phyloP scores from a whole-genome alignment of 2,113 vertebrate species.

The Speoplatyrhinus poulsoni region DNA sequence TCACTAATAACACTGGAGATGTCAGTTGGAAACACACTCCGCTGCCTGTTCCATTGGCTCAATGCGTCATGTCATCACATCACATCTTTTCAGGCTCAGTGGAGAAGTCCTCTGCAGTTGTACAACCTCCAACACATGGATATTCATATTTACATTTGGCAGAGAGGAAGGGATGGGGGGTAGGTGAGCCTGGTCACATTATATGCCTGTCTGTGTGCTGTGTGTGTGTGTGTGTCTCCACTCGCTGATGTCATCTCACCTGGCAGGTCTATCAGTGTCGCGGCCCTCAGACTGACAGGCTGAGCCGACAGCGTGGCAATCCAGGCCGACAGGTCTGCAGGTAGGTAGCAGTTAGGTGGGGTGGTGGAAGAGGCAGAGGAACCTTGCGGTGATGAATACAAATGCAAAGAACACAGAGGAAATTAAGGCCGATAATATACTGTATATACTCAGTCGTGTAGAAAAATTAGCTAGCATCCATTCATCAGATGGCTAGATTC shows the following conservation, averaged over 20 bases:
- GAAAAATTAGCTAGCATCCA: not conserved
- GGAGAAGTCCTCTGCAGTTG: slow-evolving; percentile 51
- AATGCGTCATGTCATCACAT: slow-evolving; percentile 30
- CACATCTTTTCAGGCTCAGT: slow-evolving; percentile 56
- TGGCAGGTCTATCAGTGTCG: slow-evolving; percentile 77
- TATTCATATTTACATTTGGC: slow-evolving; percentile 41
- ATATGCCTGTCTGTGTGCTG: slow-evolving; percentile 61
- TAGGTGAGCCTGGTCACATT: slow-evolving; percentile 66
- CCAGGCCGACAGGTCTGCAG: slow-evolving; percentile 75
- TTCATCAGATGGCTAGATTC: no score
- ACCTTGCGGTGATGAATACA: slow-evolving; percentile 9
- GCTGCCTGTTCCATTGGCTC: not conserved
- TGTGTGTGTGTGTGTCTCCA: slow-evolving; percentile 37
- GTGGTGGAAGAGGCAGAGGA: not conserved
- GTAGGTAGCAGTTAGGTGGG: slow-evolving; percentile 39
- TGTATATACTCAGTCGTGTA: not conserved
- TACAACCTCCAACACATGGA: slow-evolving; percentile 45
- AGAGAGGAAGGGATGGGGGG: not conserved
- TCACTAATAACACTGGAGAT: not conserved
- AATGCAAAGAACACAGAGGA: slow-evolving; percentile 27
- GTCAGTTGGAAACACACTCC: not conserved
- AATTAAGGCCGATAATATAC: slow-evolving; percentile 1
- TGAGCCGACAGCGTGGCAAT: slow-evolving; percentile 62
- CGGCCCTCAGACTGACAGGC: slow-evolving; percentile 70
- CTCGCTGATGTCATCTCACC: slow-evolving; percentile 68